Evolutionary conservation across 2,888 invertebrate species (phyloP), one percentile per base, ranked within the genome.

Genomic region (Eumacrocentrus americanus): DNA sequence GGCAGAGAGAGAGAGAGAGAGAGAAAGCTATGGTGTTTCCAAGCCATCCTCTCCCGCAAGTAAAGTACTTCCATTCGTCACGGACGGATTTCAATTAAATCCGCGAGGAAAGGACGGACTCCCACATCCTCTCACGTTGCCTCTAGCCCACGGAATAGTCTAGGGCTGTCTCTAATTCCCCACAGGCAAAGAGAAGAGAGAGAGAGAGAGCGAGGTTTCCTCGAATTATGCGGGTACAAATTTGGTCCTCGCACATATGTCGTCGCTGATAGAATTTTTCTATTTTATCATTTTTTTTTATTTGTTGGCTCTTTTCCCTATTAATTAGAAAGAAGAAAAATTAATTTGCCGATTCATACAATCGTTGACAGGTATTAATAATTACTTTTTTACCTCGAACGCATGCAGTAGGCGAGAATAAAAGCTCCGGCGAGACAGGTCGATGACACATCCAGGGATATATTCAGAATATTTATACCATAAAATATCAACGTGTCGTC

Each of bases 31-130:
- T 7, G 20, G 44, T 51, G 51, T 51, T 34, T 51, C 51, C 37
- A 12, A 37, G 37, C 51, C 20, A 12, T 37, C 37, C 18, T 34
- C 22, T 34, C 7, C 20, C 37, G n/a, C 20, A 51, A 35, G 35
- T 51, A 35, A 48, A 23, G 11, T 25, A 16, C 37, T 20, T 35
- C 35, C 37, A 34, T 37, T 35, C 20, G 20, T 35, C 37, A 22
- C 37, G 51, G 51, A 34, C 51, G 51, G 35, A 51, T 51, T 51
- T 51, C 51, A 20, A 51, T 51, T 51, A 51, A 51, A 51, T 35
- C 20, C 51, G 20, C 35, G 37, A 51, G 20, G 37, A 51, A 22
- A 37, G 20, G 37, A 51, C 20, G 18, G 18, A 14, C 12, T 5
- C 25, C 16, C 14, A 48, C 11, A 35, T 11, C 20, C n/a, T n/a